A percentile compares a stretch with the other conserved stretches of the same genome.
Evolutionary conservation across 2,797 vertebrate species (phyloP).

Genomic region (Kryptolebias ocellatus): DNA sequence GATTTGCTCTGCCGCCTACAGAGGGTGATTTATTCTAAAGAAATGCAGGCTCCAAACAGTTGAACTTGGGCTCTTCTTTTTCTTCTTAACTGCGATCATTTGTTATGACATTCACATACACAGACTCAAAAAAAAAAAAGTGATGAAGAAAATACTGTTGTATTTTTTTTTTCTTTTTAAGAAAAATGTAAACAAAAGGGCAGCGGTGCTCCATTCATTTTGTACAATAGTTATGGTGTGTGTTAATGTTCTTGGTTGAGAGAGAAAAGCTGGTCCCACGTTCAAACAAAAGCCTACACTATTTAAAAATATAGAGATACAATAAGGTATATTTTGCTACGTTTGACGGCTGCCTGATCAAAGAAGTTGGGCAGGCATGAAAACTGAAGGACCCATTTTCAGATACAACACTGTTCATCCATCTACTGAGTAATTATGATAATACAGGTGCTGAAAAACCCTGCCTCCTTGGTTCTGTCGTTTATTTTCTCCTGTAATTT

Average conservation of each 20-base stretch:
- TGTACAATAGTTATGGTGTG: constrained; percentile 58
- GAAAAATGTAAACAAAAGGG: constrained; percentile 70
- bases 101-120: constrained; percentile 44
- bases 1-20: constrained; percentile 25
- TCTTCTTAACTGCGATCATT: constrained; percentile 36
- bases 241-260: constrained; percentile 61
- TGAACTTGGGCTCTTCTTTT: constrained; percentile 29
- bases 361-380: constrained; percentile 60
- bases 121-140: constrained; percentile 31
- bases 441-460: constrained; percentile 54
- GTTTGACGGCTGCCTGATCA: constrained; percentile 69
- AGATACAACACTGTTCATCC: constrained; percentile 72
- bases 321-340: constrained; percentile 77
- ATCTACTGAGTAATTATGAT: constrained; percentile 66
- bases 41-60: constrained; percentile 19
- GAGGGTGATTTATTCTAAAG: constrained; percentile 34
- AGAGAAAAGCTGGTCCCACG: constrained; percentile 74
- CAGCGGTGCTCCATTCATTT: constrained; percentile 59
- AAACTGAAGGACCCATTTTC: constrained; percentile 65
- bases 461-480: constrained; percentile 56
- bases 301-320: constrained; percentile 77
- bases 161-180: constrained; percentile 46
- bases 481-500: constrained; percentile 27
- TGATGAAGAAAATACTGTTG: constrained; percentile 45
- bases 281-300: constrained; percentile 69